Conservation (phyloP, 2,797 vertebrate species). For the Hemibagrus guttatus region DNA sequence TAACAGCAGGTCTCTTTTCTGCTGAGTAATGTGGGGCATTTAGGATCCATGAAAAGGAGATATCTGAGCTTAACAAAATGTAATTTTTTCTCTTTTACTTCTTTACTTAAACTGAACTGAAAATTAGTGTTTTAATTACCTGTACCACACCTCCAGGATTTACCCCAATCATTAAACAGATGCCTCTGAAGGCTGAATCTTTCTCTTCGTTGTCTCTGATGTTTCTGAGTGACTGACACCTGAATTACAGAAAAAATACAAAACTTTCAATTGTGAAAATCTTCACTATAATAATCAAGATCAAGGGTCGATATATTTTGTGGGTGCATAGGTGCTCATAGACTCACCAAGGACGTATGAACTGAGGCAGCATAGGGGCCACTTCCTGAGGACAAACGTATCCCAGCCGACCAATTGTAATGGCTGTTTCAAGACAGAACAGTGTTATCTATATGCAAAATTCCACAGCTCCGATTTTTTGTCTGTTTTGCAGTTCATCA, state of each 20-base stretch:
- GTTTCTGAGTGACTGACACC: constrained; percentile 92
- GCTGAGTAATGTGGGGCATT: neutral
- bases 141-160: constrained; percentile 94
- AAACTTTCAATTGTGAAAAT: neutral
- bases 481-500: constrained; percentile 34
- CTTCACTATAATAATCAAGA: neutral
- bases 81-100: neutral
- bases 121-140: constrained; percentile 66
- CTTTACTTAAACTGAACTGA: neutral
- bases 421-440: constrained; percentile 74
- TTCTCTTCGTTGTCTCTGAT: constrained; percentile 96
- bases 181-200: constrained; percentile 92
- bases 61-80: too few species aligned
- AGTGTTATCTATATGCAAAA: constrained; percentile 34
- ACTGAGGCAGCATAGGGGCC: constrained; percentile 90
- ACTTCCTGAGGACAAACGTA: constrained; percentile 96
- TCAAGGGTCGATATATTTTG: neutral
- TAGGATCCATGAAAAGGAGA: neutral
- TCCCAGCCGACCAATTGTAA: constrained; percentile 92
- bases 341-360: constrained; percentile 90
- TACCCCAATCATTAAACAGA: constrained; percentile 97
- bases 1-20: neutral
- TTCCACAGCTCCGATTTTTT: neutral
- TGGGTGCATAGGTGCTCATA: neutral
- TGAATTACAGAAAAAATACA: constrained; percentile 52